A percentile compares a stretch with the other conserved stretches of the same genome.
Conservation (phyloP, 2,888 invertebrate genomes). For the Aphidoletes aphidimyza region DNA sequence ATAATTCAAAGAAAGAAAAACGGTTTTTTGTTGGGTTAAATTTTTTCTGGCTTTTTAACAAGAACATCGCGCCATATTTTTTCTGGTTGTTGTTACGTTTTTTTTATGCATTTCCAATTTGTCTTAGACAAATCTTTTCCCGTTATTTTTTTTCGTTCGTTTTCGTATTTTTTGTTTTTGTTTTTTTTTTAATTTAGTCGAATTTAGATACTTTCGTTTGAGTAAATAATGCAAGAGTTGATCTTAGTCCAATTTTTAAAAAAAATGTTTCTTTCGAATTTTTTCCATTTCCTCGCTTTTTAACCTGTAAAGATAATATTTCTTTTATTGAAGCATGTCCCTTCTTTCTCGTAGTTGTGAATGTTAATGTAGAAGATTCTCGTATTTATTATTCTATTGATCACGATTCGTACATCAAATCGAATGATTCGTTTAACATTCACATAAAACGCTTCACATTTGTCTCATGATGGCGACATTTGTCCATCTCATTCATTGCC, state of each 20-base stretch:
- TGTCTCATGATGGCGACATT: too few species aligned
- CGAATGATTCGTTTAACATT: too few species aligned
- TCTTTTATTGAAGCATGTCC: too few species aligned
- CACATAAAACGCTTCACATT: too few species aligned
- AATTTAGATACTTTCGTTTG: too few species aligned
- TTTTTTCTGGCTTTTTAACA: constrained; percentile 40
- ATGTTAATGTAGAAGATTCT: background rate
- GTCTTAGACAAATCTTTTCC: background rate
- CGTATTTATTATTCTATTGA: background rate
- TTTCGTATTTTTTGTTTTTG: background rate
- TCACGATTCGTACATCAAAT: too few species aligned
- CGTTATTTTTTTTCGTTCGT: background rate
- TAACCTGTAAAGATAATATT: too few species aligned
- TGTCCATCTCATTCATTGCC: background rate
- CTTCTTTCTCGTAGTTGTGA: background rate
- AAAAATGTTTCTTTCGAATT: too few species aligned
- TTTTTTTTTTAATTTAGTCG: too few species aligned
- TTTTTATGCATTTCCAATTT: constrained; percentile 14
- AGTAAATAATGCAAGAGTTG: too few species aligned
- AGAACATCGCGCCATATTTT: background rate
- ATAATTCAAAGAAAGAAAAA: background rate
- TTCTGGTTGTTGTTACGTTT: constrained; percentile 48
- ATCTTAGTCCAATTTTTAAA: too few species aligned
- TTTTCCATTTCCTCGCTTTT: too few species aligned
- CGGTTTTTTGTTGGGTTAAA: constrained; percentile 44